Base-by-base conservation (phyloP, 2,797 vertebrate genomes). In the Xenops minutus region DNA sequence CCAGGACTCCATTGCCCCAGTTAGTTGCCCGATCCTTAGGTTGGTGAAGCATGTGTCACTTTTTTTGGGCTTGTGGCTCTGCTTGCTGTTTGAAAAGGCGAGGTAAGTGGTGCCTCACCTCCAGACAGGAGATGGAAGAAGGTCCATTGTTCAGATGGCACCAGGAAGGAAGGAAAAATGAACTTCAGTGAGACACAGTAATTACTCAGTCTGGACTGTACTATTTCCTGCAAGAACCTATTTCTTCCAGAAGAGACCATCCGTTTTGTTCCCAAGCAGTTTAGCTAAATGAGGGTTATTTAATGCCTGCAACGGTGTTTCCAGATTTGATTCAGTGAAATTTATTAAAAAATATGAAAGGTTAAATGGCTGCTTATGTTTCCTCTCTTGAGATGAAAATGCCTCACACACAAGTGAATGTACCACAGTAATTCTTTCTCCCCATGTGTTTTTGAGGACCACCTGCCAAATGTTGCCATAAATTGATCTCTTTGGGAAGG, bases 201-300 rank as follows among this genome's bases (percentile, higher is more conserved):
- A 92, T 93, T 86, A 58, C 26, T 56, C 39, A 37, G 83, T 69
- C 83, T 85, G 62, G 73, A 63, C 58, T 89, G 71, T 21, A 39
- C 41, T 22, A 54, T 58, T 92, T 93, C 88, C 89, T 90, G 41
- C 77, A 93, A 87, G 54, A 93, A 59, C 30, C 36, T 69, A 6
- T 46, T 91, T 89, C 77, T 92, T 85, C 56, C 88, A 90, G 63
- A 54, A 76, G 69, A 87, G 30, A 61, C 29, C 0, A 0, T 83
- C 80, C 0, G 37, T 69, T 91, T 86, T 94, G 27, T 74, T 87
- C 85, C 52, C 37, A 23, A 84, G 41, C 56, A 92, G 71, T 61
- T 94, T 79, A 90, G 77, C 68, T 84, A 92, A 96, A 94, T 88
- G 83, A 87, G n/a, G 11, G 30, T 48, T 92, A 90, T 96, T 96